phyloP scores from a whole-genome alignment of 37 sponge, comb jelly and placozoan genomes.

The Tethya wilhelma region DNA sequence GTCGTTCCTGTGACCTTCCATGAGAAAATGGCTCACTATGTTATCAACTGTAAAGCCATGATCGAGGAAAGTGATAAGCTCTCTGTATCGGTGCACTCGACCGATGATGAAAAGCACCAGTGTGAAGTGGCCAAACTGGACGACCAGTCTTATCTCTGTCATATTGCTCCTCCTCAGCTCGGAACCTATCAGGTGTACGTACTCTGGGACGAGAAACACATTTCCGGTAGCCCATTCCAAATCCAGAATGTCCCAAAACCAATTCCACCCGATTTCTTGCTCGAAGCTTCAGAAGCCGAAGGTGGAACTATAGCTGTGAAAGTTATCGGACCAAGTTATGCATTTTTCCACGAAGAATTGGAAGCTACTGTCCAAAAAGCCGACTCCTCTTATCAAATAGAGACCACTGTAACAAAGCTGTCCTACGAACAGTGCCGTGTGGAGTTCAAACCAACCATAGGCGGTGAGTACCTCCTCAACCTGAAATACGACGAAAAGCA shows the following conservation, averaged over 20 bases:
- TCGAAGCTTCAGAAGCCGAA: slow-evolving; percentile 56
- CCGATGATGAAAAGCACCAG: background rate
- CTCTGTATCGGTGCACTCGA: slow-evolving; percentile 31
- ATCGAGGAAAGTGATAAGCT: slow-evolving; percentile 39
- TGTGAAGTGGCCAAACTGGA: slow-evolving; percentile 14
- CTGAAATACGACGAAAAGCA: slow-evolving; percentile 62
- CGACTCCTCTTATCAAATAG: background rate
- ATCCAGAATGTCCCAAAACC: slow-evolving; percentile 46
- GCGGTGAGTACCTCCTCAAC: slow-evolving; percentile 49
- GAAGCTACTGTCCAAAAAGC: background rate
- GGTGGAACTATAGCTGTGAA: slow-evolving; percentile 62
- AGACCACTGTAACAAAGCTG: background rate
- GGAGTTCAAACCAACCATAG: slow-evolving; percentile 25
- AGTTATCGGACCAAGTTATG: slow-evolving; percentile 59
- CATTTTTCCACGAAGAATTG: slow-evolving; percentile 38
- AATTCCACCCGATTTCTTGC: slow-evolving; percentile 34
- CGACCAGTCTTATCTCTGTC: slow-evolving; percentile 1
- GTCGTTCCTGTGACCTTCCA: slow-evolving; percentile 13
- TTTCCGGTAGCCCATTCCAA: slow-evolving; percentile 70
- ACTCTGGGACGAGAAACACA: slow-evolving; percentile 65
- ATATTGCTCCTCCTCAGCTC: slow-evolving; percentile 38
- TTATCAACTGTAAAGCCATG: slow-evolving; percentile 32
- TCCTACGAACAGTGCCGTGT: slow-evolving; percentile 19
- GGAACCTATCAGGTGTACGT: slow-evolving; percentile 62
- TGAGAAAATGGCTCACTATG: slow-evolving; percentile 33